A percentile compares a stretch with the other conserved stretches of the same genome.
Conservation (phyloP, 64 coral and sea anemone species). For the Hydrozoanthus tunicans region DNA sequence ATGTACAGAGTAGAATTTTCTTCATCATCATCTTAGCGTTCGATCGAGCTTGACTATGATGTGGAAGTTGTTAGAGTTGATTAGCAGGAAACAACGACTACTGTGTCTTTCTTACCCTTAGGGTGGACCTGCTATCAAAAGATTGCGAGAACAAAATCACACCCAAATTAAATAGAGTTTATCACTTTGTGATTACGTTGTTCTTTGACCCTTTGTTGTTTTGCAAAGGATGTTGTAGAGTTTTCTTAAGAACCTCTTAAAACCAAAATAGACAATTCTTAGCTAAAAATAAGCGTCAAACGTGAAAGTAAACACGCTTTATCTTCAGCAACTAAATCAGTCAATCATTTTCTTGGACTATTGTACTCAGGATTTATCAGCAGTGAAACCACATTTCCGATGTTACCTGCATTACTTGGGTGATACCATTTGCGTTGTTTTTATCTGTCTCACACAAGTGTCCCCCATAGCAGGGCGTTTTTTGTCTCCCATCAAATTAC, state of each 20-base stretch:
- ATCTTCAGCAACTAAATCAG: conserved; percentile 28
- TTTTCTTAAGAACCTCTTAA: neutral
- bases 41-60: neutral
- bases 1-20: no score
- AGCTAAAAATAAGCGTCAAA: conserved; percentile 4
- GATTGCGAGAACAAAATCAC: neutral
- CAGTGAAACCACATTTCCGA: conserved; percentile 54
- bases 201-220: neutral
- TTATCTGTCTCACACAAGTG: conserved; percentile 43
- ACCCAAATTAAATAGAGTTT: conserved; percentile 4
- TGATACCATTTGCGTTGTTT: conserved; percentile 11
- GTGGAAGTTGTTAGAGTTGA: neutral
- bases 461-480: neutral
- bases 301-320: conserved; percentile 34
- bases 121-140: conserved; percentile 4
- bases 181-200: conserved; percentile 1
- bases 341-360: conserved; percentile 6
- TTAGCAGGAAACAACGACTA: conserved; percentile 3
- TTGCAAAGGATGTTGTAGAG: neutral
- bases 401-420: neutral
- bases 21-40: conserved; percentile 17
- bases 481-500: neutral
- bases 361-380: conserved; percentile 47
- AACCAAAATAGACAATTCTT: conserved; percentile 5
- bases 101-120: neutral